Evolutionary conservation across 2,113 vertebrate genomes (phyloP).

Genomic region (Falco punctatus): DNA sequence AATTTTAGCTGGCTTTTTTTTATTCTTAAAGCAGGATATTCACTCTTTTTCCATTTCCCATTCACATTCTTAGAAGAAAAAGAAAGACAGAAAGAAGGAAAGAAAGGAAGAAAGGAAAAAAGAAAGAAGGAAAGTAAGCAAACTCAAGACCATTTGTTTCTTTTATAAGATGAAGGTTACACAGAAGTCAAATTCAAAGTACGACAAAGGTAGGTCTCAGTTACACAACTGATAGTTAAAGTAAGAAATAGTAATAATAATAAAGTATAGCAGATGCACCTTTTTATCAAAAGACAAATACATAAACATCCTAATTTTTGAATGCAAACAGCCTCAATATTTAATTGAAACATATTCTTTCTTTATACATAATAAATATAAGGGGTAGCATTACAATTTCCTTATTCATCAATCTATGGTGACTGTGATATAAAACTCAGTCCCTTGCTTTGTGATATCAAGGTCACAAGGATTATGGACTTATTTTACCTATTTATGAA

Average conservation of each 20-base stretch:
- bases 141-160: neutral
- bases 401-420: neutral
- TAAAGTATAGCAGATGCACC: neutral
- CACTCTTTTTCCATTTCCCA: neutral
- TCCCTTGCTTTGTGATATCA: neutral
- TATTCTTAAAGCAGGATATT: neutral
- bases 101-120: too few species aligned
- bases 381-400: neutral
- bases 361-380: neutral
- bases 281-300: neutral
- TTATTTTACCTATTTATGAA: neutral
- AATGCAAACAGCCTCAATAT: neutral
- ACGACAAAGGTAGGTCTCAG: neutral
- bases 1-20: neutral
- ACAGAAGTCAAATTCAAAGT: neutral
- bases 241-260: neutral
- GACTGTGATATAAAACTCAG: neutral
- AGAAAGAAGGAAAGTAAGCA: neutral
- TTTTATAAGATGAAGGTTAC: neutral
- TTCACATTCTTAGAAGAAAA: neutral
- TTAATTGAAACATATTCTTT: neutral
- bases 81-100: neutral
- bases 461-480: neutral
- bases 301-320: neutral
- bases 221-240: neutral